A percentile compares a stretch with the other conserved stretches of the same genome.
phyloP scores from a whole-genome alignment of 1,140 invertebrate species.

The Hesperophylax magnus region DNA sequence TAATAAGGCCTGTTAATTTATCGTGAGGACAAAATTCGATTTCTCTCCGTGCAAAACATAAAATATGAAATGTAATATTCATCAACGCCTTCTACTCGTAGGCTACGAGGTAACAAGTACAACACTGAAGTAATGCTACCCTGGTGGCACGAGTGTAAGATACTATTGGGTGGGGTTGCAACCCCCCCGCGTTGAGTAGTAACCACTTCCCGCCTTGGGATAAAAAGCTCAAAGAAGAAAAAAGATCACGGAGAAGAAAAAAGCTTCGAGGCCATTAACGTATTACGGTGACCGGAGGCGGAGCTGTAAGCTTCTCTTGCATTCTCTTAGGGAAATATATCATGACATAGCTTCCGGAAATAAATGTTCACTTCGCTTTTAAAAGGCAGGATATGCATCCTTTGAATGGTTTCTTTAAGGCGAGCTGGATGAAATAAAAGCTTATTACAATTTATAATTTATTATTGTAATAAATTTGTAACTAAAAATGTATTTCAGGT shows the following conservation, averaged over 20 bases:
- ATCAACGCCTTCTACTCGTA: too few relatives aligned
- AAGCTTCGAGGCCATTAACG: constrained; percentile 19
- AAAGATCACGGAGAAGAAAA: background rate
- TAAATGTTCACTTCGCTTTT: constrained; percentile 28
- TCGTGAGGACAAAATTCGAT: too few relatives aligned
- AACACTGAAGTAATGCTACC: background rate
- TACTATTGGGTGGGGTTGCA: constrained; percentile 10
- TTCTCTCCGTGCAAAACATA: too few relatives aligned
- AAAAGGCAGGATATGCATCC: background rate
- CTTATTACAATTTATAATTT: background rate
- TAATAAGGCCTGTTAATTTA: too few relatives aligned
- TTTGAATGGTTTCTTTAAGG: background rate
- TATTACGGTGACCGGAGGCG: constrained; percentile 17
- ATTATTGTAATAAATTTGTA: background rate
- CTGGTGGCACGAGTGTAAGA: constrained; percentile 21
- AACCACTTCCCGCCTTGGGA: constrained; percentile 24
- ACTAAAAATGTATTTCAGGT: too few relatives aligned
- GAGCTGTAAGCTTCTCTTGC: constrained; percentile 23
- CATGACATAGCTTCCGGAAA: constrained; percentile 26
- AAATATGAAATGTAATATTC: too few relatives aligned
- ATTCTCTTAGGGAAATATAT: constrained; percentile 37
- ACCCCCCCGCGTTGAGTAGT: constrained; percentile 17
- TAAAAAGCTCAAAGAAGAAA: constrained; percentile 22
- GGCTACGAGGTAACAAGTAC: too few relatives aligned
- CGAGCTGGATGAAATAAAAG: background rate